Evolutionary conservation across 2,888 invertebrate species (phyloP), one percentile per base, ranked within the genome.

Genomic region (Mythimna vitellina): DNA sequence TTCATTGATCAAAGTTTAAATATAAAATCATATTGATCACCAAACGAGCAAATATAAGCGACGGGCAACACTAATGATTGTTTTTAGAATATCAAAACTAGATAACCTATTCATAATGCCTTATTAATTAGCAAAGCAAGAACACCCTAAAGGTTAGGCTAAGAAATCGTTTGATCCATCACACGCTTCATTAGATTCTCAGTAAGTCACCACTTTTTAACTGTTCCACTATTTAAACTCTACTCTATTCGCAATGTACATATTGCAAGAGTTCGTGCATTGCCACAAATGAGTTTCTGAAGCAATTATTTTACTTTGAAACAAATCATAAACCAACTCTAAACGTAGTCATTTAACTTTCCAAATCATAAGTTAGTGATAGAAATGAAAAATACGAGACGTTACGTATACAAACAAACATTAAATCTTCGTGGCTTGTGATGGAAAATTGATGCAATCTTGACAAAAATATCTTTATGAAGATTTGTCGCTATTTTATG

Each of bases 251-350:
- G 29, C 54, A 64, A 51, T 64, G 56, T 82, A 64, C 64, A 81
- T 75, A 80, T 68, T 71, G 20, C 76, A 81, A 71, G 70, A 78
- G 79, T 72, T 78, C 82, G 73, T 82, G 74, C 73, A 66, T 66
- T 29, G 35, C 60, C 49, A 58, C 80, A 67, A 78, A 80, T 82
- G 60, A 78, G 79, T 80, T 80, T 74, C 73, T 73, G 57, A 70
- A 74, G 66, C 69, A 82, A 80, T 79, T 80, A 82, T 79, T 72
- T 68, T 78, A 51, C 54, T 46, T 62, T 68, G 62, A 80, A 82
- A 68, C 62, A 68, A 78, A 65, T 63, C 54, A 22, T 56, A 65
- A 77, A 63, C 60, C 32, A 64, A 22, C 29, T 65, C 35, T 66
- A 61, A 77, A 46, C 29, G 12, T 57, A 54, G 25, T 57, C 7